Percentiles rank a stretch among this genome's conserved stretches.
Evolutionary conservation across 2,113 vertebrate genomes (phyloP).

Genomic region (Tragelaphus imberbis): DNA sequence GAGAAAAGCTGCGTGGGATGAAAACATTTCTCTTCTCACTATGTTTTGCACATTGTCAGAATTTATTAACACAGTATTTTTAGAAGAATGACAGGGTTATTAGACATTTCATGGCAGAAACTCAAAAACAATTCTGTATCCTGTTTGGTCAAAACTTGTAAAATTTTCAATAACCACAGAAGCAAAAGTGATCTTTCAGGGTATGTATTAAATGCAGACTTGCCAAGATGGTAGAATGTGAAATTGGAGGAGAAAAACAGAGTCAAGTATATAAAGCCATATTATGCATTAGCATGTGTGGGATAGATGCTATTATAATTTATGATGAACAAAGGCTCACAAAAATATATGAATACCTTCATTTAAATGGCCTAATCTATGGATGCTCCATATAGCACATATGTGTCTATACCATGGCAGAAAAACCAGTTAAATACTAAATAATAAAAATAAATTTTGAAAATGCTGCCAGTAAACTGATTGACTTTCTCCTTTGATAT

Average conservation of each 20-base stretch:
- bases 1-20: slow-evolving; percentile 55
- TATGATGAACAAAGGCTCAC: slow-evolving; percentile 10
- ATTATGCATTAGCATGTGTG: slow-evolving; percentile 2
- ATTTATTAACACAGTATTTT: slow-evolving; percentile 75
- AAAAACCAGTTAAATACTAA: slow-evolving; percentile 1
- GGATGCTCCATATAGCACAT: background rate
- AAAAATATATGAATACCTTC: background rate
- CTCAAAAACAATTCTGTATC: slow-evolving; percentile 69
- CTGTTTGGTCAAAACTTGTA: slow-evolving; percentile 71
- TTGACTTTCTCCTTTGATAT: background rate
- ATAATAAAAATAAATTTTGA: background rate
- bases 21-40: slow-evolving; percentile 66
- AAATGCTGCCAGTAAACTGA: background rate
- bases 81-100: slow-evolving; percentile 74
- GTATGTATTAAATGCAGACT: slow-evolving; percentile 27
- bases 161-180: slow-evolving; percentile 68
- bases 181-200: slow-evolving; percentile 37
- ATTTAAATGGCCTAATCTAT: background rate
- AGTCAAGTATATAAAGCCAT: slow-evolving; percentile 24
- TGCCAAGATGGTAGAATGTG: slow-evolving; percentile 41
- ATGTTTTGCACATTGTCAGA: slow-evolving; percentile 74
- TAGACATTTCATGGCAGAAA: slow-evolving; percentile 74
- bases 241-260: background rate
- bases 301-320: background rate
- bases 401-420: background rate